Evolutionary conservation across 2,113 vertebrate genomes (phyloP).

Genomic region (Pundamilia nyererei): DNA sequence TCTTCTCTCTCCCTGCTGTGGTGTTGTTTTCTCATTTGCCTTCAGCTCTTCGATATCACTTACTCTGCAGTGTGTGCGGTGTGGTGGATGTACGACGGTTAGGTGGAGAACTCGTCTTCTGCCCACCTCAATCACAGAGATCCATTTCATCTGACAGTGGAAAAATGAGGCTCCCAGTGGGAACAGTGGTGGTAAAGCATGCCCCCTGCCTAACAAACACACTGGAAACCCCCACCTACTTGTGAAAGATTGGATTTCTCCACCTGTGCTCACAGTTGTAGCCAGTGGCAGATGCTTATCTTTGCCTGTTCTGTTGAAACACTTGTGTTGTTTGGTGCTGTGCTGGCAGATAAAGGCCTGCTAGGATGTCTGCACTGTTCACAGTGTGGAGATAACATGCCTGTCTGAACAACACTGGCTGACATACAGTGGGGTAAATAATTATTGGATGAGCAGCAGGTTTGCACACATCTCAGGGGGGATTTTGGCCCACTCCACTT

Average conservation of each 20-base stretch:
- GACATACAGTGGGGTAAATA: background rate
- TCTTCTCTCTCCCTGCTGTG: background rate
- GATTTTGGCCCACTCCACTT: rapidly evolving
- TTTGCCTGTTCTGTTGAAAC: slow-evolving; percentile 23
- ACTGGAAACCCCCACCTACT: background rate
- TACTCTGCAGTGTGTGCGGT: background rate
- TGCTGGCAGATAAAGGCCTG: slow-evolving; percentile 37
- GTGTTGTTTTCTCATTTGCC: background rate
- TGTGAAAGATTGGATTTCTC: slow-evolving; percentile 28
- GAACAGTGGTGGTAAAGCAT: slow-evolving; percentile 25
- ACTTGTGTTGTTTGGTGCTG: slow-evolving; percentile 38
- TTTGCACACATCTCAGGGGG: background rate
- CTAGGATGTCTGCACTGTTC: background rate
- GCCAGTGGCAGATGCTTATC: slow-evolving; percentile 57
- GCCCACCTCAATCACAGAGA: slow-evolving; percentile 47
- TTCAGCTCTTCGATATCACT: background rate
- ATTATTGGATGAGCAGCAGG: background rate
- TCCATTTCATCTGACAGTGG: slow-evolving; percentile 55
- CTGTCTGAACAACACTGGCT: background rate
- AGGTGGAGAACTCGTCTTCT: background rate
- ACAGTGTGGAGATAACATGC: background rate
- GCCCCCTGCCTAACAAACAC: background rate
- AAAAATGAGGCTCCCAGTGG: slow-evolving; percentile 61
- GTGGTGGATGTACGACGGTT: background rate
- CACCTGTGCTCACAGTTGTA: slow-evolving; percentile 6